phyloP scores from a whole-genome alignment of 2,113 vertebrate genomes.

The Catagonus wagneri region DNA sequence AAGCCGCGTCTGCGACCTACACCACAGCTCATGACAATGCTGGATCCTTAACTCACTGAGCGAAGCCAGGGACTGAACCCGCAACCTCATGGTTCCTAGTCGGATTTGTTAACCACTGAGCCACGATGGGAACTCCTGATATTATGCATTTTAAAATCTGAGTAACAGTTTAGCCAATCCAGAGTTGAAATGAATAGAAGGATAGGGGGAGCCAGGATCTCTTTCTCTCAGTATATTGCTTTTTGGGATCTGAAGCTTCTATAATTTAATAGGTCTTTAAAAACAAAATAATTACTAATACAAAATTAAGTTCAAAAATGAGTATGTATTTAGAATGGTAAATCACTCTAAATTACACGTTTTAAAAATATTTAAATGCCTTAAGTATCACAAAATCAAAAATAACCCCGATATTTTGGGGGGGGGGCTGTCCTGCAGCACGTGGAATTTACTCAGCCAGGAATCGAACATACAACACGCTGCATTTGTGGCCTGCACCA shows the following conservation, averaged over 20 bases:
- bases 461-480: too few relatives aligned
- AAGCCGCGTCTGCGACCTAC: too few relatives aligned
- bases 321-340: not conserved
- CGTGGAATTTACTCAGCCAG: too few relatives aligned
- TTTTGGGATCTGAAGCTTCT: constrained; percentile 12
- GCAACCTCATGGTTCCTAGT: too few relatives aligned
- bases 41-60: too few relatives aligned
- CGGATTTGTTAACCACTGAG: too few relatives aligned
- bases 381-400: not conserved
- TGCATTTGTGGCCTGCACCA: too few relatives aligned
- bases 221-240: not conserved
- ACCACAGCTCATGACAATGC: too few relatives aligned
- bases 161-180: not conserved
- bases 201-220: not conserved
- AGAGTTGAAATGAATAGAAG: not conserved
- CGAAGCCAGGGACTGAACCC: too few relatives aligned
- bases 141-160: not conserved
- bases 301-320: not conserved
- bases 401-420: too few relatives aligned
- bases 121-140: too few relatives aligned
- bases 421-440: too few relatives aligned
- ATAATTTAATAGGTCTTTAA: constrained; percentile 18
- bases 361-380: constrained; percentile 21
- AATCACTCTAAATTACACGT: not conserved
- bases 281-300: not conserved